These are phyloP conservation scores for Autographa pulchrina DNA, from an alignment of 2,888 invertebrate genomes.

Conservation along the genomic window DNA sequence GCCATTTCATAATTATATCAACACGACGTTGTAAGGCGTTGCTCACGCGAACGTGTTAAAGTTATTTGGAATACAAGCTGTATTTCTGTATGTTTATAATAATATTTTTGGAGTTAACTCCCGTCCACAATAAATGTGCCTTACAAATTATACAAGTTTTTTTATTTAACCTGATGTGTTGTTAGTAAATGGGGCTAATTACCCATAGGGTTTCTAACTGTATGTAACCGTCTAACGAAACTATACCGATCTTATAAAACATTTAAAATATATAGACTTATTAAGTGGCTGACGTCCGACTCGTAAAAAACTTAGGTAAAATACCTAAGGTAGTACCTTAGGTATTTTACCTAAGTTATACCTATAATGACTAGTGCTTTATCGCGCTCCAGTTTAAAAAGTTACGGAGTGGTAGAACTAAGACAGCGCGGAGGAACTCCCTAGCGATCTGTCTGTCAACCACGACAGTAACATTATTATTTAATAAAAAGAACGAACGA, in stretches of 20 bases:
- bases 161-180: constrained; percentile 23
- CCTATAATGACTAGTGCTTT: neutral
- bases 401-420: neutral
- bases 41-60: too few species aligned
- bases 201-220: too few species aligned
- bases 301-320: neutral
- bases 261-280: too few species aligned
- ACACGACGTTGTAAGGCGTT: too few species aligned
- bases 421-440: neutral
- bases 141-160: constrained; percentile 44
- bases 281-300: neutral
- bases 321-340: neutral
- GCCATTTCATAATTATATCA: too few species aligned
- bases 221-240: neutral
- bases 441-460: neutral
- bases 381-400: neutral
- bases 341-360: neutral
- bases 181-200: too few species aligned
- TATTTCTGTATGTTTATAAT: constrained; percentile 52
- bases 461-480: neutral
- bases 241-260: too few species aligned
- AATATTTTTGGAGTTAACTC: constrained; percentile 59
- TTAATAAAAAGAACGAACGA: neutral
- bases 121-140: constrained; percentile 78
- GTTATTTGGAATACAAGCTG: constrained; percentile 50